A percentile compares a stretch with the other conserved stretches of the same genome.
Conservation (phyloP, 2,797 vertebrate species). For the Notamacropus eugenii region DNA sequence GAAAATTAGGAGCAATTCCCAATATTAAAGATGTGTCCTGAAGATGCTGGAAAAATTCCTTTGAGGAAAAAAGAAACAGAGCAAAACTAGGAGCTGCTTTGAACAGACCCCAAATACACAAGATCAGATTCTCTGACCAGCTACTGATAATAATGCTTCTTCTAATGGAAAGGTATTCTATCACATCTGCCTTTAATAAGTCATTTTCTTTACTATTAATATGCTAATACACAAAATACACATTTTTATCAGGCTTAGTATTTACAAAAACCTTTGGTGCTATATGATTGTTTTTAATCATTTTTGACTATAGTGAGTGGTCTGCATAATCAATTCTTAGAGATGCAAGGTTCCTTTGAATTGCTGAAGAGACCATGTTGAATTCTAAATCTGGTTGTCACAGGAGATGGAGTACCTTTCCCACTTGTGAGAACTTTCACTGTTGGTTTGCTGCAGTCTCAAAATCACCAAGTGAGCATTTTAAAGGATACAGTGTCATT, state of each 20-base stretch:
- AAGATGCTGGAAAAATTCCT: not conserved
- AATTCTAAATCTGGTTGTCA: not conserved
- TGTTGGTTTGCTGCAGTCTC: not conserved
- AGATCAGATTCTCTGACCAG: not conserved
- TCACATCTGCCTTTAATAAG: slow-evolving; percentile 20
- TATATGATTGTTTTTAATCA: not conserved
- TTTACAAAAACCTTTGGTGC: not conserved
- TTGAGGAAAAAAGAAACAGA: not conserved
- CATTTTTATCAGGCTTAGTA: not conserved
- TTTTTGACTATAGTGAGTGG: slow-evolving; percentile 20
- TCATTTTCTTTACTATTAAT: slow-evolving; percentile 38
- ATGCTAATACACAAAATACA: not conserved
- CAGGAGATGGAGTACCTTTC: no score
- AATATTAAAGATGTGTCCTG: not conserved
- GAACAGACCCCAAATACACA: not conserved
- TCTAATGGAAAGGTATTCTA: not conserved
- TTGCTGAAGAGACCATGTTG: not conserved
- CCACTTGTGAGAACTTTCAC: not conserved
- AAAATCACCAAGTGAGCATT: not conserved
- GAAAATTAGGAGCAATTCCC: not conserved
- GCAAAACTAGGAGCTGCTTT: not conserved
- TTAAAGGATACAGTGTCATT: not conserved
- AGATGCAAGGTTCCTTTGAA: not conserved
- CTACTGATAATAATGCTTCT: not conserved
- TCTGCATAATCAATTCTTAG: slow-evolving; percentile 20